phyloP scores from a whole-genome alignment of 2,888 invertebrate species.

The Melinaea menophilus region DNA sequence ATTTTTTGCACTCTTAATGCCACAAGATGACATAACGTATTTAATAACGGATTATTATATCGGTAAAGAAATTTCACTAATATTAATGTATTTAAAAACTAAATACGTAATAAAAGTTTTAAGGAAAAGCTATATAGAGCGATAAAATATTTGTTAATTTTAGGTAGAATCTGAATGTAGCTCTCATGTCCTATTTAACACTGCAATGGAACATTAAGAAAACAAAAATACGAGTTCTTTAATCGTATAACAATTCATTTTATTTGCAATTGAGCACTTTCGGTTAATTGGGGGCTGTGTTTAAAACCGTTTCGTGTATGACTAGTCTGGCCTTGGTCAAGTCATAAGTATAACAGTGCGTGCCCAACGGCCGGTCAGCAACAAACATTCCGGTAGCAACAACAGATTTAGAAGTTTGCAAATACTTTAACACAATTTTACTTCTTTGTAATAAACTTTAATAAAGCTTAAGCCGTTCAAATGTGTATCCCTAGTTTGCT shows the following conservation, averaged over 20 bases:
- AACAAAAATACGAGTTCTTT: no score
- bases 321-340: neutral
- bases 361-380: neutral
- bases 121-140: no score
- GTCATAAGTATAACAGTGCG: neutral
- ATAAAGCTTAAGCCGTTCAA: neutral
- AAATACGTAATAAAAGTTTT: neutral
- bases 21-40: neutral
- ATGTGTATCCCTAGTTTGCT: constrained; percentile 1
- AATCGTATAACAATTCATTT: no score
- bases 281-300: no score
- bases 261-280: constrained; percentile 5
- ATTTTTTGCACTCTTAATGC: neutral
- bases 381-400: neutral
- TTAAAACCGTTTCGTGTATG: no score
- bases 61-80: neutral
- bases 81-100: neutral
- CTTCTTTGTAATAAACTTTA: constrained; percentile 2
- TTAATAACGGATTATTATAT: neutral
- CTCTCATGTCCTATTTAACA: no score
- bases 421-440: neutral
- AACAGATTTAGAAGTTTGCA: neutral
- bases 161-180: no score
- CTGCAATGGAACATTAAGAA: no score
- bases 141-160: no score